Evolutionary conservation across 2,797 vertebrate genomes (phyloP).

Genomic region (Pteronotus mesoamericanus): DNA sequence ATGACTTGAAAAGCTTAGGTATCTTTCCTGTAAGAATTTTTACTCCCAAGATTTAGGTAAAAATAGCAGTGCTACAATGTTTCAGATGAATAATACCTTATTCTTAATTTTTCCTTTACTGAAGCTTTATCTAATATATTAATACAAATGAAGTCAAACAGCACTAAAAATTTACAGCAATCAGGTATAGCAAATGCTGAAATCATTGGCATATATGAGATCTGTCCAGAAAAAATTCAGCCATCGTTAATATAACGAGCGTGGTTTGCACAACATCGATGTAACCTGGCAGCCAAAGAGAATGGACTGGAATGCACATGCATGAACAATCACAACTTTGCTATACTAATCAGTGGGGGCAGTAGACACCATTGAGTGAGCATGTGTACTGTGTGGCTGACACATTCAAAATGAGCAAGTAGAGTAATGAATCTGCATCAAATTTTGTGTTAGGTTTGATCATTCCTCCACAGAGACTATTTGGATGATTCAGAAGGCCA

Average conservation of each 20-base stretch:
- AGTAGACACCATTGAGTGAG: not conserved
- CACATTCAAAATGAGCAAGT: not conserved
- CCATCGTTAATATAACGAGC: not conserved
- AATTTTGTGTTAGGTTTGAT: not conserved
- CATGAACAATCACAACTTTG: not conserved
- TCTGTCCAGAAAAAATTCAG: not conserved
- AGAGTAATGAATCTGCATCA: no score
- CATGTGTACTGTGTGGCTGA: not conserved
- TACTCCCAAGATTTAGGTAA: slow-evolving; percentile 26
- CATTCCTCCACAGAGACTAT: not conserved
- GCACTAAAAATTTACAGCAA: not conserved
- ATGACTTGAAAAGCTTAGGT: slow-evolving; percentile 51
- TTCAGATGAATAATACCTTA: not conserved
- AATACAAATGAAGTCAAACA: slow-evolving; percentile 15
- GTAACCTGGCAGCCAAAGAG: not conserved
- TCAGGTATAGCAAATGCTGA: not conserved
- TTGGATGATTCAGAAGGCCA: not conserved
- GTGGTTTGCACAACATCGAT: rapidly evolving
- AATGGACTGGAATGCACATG: not conserved
- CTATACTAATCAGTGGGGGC: not conserved
- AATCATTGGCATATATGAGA: rapidly evolving
- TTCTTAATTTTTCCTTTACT: slow-evolving; percentile 15
- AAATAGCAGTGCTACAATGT: not conserved
- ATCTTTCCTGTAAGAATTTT: slow-evolving; percentile 22
- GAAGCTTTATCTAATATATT: slow-evolving; percentile 6